Evolutionary conservation across 2,888 invertebrate species (phyloP).

Genomic region (Chydorus sphaericus): DNA sequence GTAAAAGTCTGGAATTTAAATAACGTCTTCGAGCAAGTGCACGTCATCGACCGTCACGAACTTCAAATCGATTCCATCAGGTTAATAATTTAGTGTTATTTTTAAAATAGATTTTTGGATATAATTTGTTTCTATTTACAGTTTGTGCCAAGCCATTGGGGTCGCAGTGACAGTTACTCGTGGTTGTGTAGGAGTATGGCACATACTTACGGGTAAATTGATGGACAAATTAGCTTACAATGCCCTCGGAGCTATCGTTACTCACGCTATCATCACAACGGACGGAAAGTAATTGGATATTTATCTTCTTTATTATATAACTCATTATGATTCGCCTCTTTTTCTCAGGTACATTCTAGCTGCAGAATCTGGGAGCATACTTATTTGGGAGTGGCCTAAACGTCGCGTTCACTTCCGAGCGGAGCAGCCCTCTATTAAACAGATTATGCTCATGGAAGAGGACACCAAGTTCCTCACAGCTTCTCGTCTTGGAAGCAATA

Average conservation of each 20-base stretch:
- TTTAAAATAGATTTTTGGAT: background rate
- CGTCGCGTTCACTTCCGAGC: slow-evolving; percentile 60
- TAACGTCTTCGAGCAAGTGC: slow-evolving; percentile 94
- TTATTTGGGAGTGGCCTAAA: slow-evolving; percentile 70
- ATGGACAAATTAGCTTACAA: slow-evolving; percentile 76
- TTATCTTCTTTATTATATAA: background rate
- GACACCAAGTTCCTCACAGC: slow-evolving; percentile 50
- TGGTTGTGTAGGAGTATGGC: slow-evolving; percentile 91
- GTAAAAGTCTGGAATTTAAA: slow-evolving; percentile 99
- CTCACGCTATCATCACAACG: slow-evolving; percentile 75
- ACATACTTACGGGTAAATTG: slow-evolving; percentile 69
- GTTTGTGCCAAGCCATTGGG: slow-evolving; percentile 58
- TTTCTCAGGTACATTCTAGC: slow-evolving; percentile 54
- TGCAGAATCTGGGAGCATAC: slow-evolving; percentile 77
- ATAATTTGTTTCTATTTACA: slow-evolving; percentile 24
- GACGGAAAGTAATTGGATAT: slow-evolving; percentile 46
- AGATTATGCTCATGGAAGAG: slow-evolving; percentile 55
- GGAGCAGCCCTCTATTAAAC: slow-evolving; percentile 63
- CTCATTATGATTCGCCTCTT: background rate
- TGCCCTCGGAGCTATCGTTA: slow-evolving; percentile 83
- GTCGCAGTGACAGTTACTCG: slow-evolving; percentile 85
- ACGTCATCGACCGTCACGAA: slow-evolving; percentile 88
- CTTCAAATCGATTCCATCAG: slow-evolving; percentile 83
- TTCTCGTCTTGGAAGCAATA: slow-evolving; percentile 47
- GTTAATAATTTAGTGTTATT: slow-evolving; percentile 32